Conservation (phyloP, 2,888 invertebrate species). For the Drosophila lutescens region DNA sequence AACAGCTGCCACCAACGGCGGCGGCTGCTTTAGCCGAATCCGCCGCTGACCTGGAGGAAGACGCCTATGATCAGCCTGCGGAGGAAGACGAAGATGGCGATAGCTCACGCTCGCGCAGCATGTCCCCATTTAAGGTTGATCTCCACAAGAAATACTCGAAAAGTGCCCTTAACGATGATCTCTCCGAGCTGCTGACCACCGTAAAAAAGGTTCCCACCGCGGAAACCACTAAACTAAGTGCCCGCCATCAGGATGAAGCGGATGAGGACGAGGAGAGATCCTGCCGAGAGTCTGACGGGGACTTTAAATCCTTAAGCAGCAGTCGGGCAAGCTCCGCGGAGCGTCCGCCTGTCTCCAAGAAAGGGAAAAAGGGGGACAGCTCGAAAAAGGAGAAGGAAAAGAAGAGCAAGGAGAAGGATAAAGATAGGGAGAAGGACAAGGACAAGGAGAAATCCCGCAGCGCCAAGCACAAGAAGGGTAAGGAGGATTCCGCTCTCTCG, state of each 20-base stretch:
- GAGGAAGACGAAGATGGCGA: slow-evolving; percentile 71
- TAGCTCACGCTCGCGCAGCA: slow-evolving; percentile 81
- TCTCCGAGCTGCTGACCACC: slow-evolving; percentile 79
- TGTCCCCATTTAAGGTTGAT: slow-evolving; percentile 84
- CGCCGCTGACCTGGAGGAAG: slow-evolving; percentile 77
- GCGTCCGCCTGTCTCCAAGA: slow-evolving; percentile 41
- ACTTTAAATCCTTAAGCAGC: slow-evolving; percentile 79
- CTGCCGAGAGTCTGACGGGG: slow-evolving; percentile 55
- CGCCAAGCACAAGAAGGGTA: slow-evolving; percentile 58
- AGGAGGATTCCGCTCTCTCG: slow-evolving; percentile 53
- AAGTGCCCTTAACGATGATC: slow-evolving; percentile 84
- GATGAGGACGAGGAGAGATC: slow-evolving; percentile 42
- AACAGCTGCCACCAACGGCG: slow-evolving; percentile 78
- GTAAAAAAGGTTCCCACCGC: slow-evolving; percentile 77
- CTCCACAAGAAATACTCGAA: slow-evolving; percentile 84
- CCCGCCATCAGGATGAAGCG: slow-evolving; percentile 56
- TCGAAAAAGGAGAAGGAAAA: slow-evolving; percentile 47
- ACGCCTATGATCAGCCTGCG: slow-evolving; percentile 65
- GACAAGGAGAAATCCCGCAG: slow-evolving; percentile 57
- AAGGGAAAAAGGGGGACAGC: slow-evolving; percentile 38
- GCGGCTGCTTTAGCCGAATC: slow-evolving; percentile 79
- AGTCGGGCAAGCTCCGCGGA: slow-evolving; percentile 62
- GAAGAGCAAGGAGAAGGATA: slow-evolving; percentile 18
- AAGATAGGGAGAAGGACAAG: slow-evolving; percentile 44
- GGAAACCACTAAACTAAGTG: slow-evolving; percentile 60